Evolutionary conservation across 2,797 vertebrate species (phyloP).

Genomic region (Dryobates pubescens): DNA sequence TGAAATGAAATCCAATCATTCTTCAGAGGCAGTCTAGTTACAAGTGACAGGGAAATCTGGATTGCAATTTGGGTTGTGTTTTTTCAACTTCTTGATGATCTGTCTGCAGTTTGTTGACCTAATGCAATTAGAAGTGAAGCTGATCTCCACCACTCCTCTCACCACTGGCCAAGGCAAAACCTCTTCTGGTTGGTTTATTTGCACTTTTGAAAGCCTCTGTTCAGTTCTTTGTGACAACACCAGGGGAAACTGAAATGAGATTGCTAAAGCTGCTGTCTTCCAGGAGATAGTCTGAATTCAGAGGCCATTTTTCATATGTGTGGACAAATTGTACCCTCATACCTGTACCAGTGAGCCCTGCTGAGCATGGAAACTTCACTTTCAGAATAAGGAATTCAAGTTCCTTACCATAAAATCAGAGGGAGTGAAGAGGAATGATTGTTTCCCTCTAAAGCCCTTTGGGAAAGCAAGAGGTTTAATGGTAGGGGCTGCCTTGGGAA

Average conservation of each 20-base stretch:
- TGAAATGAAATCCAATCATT: accelerated
- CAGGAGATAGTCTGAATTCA: background rate
- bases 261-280: background rate
- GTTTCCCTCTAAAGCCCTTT: background rate
- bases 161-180: background rate
- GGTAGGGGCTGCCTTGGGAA: background rate
- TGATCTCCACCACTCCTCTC: background rate
- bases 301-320: accelerated
- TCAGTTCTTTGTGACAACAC: background rate
- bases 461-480: background rate
- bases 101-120: background rate
- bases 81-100: background rate
- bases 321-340: background rate
- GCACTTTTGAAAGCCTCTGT: background rate
- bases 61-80: background rate
- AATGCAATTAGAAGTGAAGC: background rate
- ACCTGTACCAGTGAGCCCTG: background rate
- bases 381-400: background rate
- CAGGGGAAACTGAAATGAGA: background rate
- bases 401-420: background rate
- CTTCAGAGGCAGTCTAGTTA: background rate
- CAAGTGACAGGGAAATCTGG: background rate
- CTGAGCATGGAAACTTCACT: background rate
- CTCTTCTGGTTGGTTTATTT: background rate
- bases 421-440: background rate